Evolutionary conservation across 2,113 vertebrate genomes (phyloP), one percentile per base, ranked within the genome.

Genomic region (Amia ocellicauda): DNA sequence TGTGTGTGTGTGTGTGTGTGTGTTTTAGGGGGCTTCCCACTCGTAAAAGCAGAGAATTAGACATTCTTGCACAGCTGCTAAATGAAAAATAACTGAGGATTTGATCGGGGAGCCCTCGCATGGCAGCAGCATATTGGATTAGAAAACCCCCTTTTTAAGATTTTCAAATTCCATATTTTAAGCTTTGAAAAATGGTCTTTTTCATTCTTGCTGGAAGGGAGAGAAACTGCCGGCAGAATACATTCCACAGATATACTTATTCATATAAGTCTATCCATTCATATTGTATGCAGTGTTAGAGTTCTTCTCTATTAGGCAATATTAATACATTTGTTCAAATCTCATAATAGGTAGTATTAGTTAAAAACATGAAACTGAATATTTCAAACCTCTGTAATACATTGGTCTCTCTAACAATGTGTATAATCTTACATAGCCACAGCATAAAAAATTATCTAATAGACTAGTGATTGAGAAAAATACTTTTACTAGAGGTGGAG

Each of bases 91-190:
- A 47, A 53, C 49, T 69, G 41, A 16, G 49, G 61, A 40, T 63
- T 64, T 63, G 59, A 67, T 57, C 28, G 36, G 57, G 45, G 40
- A 55, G 20, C 54, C 40, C 52, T n/a, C n/a, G 42, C 67, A 50
- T 62, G 49, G 29, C 40, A 49, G 62, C 51, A 53, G 58, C 42
- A 63, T 66, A 70, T 70, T 64, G 64, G 64, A 66, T 66, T 66
- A 66, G 29, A 66, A 27, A 66, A 45, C 55, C 50, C 14, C 55
- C 26, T 53, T 28, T 59, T 57, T 60, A 53, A 66, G 57, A 36
- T 60, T 45, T 47, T 58, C 40, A 20, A 60, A 66, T 60, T 36
- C 50, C 51, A 53, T 41, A 66, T 66, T 11, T 60, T 28, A 66
- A 60, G 23, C n/a, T 41, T 58, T 58, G 2, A 19, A 58, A 36